Evolutionary conservation across 2,113 vertebrate genomes (phyloP).

Genomic region (Sminthopsis crassicaudata): DNA sequence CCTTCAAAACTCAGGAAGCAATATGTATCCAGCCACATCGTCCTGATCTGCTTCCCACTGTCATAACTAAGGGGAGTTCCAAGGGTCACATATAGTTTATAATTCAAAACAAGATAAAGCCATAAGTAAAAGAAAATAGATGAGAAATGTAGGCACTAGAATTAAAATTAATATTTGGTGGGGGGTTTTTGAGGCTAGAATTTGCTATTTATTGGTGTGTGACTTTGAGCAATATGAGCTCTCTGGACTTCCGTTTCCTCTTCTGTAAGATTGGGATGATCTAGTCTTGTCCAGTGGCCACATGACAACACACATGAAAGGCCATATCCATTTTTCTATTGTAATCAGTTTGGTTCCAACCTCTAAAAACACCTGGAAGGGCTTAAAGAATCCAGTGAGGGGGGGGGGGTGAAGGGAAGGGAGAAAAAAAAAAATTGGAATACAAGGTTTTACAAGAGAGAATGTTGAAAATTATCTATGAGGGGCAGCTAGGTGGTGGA

Average conservation of each 20-base stretch:
- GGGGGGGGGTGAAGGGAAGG: no score
- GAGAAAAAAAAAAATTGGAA: no score
- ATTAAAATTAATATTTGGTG: background rate
- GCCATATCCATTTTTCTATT: background rate
- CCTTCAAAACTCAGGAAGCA: background rate
- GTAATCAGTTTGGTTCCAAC: background rate
- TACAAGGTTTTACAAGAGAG: no score
- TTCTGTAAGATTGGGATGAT: background rate
- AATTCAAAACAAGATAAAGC: background rate
- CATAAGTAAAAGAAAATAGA: background rate
- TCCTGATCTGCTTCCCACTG: background rate
- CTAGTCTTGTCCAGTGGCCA: background rate
- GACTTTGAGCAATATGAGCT: background rate
- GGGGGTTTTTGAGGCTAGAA: background rate
- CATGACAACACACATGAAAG: background rate
- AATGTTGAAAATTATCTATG: no score
- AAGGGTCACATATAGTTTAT: background rate
- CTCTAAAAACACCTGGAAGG: background rate
- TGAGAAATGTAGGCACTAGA: background rate
- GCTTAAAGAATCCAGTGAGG: background rate
- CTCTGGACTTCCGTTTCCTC: background rate
- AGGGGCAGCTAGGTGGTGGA: no score
- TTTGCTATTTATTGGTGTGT: background rate
- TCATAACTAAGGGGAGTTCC: background rate
- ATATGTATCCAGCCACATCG: background rate